Conservation (phyloP, 2,113 vertebrate genomes). For the Callipepla squamata region DNA sequence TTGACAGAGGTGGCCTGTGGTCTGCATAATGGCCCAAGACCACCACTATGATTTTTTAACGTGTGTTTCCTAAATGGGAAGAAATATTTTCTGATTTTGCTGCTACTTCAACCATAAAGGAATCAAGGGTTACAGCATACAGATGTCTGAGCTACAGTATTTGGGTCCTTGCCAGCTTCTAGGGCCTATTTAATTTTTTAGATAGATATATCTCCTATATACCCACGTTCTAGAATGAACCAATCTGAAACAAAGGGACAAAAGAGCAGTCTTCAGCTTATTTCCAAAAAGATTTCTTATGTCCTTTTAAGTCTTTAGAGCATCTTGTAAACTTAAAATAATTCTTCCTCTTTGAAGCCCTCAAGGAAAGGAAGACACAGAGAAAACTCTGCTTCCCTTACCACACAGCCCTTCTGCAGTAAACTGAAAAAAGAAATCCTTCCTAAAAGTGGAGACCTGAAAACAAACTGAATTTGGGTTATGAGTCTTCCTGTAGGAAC, state of each 20-base stretch:
- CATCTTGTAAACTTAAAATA: background rate
- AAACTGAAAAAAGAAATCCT: background rate
- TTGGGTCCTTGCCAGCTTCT: background rate
- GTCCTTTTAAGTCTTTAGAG: accelerated
- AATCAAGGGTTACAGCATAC: background rate
- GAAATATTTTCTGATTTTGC: background rate
- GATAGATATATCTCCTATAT: background rate
- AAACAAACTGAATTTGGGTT: background rate
- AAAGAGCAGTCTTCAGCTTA: background rate
- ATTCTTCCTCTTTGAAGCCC: background rate
- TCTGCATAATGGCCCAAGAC: background rate
- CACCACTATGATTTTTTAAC: background rate
- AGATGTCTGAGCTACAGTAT: background rate
- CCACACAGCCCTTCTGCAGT: background rate
- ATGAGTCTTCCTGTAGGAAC: conserved; percentile 24
- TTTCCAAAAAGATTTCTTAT: background rate
- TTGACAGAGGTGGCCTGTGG: background rate
- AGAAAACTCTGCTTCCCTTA: background rate
- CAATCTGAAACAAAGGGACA: background rate
- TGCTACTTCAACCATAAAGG: background rate
- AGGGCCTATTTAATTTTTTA: background rate
- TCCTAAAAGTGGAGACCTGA: background rate
- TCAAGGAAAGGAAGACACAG: background rate
- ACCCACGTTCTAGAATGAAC: background rate
- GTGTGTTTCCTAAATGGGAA: background rate